A percentile compares a stretch with the other conserved stretches of the same genome.
phyloP scores from a whole-genome alignment of 2,113 vertebrate species.

The Coptodon rendalli region DNA sequence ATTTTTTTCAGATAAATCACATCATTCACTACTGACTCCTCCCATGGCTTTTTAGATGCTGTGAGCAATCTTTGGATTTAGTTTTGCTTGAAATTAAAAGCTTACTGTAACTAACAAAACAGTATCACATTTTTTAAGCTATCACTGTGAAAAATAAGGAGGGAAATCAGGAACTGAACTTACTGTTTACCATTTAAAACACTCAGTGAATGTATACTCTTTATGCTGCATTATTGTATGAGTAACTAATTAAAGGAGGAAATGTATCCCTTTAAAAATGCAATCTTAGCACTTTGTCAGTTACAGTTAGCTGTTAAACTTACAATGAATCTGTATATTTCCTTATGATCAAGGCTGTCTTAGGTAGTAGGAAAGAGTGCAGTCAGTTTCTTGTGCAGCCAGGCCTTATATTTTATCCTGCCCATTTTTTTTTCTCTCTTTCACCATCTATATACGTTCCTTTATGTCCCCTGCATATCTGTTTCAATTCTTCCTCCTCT shows the following conservation, averaged over 20 bases:
- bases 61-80: not conserved
- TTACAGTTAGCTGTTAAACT: not conserved
- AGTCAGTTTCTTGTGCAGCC: not conserved
- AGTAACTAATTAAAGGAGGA: not conserved
- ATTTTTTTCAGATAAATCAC: not conserved
- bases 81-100: not conserved
- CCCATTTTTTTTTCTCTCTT: not conserved
- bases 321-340: not conserved
- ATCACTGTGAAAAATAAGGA: not conserved
- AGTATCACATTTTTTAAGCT: not conserved
- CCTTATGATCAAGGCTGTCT: not conserved
- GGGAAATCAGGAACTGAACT: not conserved
- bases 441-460: not conserved
- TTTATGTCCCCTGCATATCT: not conserved
- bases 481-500: slow-evolving; percentile 14
- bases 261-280: not conserved
- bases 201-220: not conserved
- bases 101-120: not conserved
- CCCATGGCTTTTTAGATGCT: not conserved
- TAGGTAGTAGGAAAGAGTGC: not conserved
- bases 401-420: not conserved
- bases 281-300: not conserved
- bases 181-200: not conserved
- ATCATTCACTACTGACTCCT: not conserved
- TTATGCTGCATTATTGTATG: not conserved